Evolutionary conservation across 2,113 vertebrate genomes (phyloP).

Genomic region (Odobenus rosmarus): DNA sequence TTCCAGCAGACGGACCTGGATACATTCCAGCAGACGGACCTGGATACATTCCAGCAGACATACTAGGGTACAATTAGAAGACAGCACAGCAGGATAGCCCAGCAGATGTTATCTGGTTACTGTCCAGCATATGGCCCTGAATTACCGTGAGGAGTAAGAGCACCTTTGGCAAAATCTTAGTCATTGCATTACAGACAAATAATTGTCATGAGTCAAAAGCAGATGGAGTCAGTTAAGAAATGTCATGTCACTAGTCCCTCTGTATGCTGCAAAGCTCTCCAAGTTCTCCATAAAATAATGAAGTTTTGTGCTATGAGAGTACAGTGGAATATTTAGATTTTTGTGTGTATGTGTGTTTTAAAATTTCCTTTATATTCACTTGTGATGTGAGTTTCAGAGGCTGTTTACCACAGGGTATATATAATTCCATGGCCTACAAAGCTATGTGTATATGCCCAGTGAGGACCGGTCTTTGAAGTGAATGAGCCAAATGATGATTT

Average conservation of each 20-base stretch:
- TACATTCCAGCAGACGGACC: background rate
- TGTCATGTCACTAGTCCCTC: background rate
- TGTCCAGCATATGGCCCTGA: background rate
- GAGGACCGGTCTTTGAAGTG: constrained; percentile 39
- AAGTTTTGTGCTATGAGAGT: constrained; percentile 44
- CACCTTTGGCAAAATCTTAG: background rate
- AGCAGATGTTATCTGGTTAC: background rate
- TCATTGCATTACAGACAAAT: constrained; percentile 84
- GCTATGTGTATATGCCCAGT: background rate
- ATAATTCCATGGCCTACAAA: constrained; percentile 28
- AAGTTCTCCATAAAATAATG: constrained; percentile 17
- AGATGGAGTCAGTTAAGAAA: constrained; percentile 40
- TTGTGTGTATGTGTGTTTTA: constrained; percentile 23
- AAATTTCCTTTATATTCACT: background rate
- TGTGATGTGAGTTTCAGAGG: background rate
- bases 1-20: background rate
- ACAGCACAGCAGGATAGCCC: background rate
- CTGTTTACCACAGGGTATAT: background rate
- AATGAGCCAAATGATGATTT: constrained; percentile 60
- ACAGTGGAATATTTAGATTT: constrained; percentile 44
- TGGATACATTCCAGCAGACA: background rate
- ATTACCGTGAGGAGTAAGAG: background rate
- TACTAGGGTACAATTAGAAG: constrained; percentile 33
- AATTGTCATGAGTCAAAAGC: constrained; percentile 83
- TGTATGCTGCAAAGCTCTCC: background rate